These are phyloP conservation scores for Rhizomys pruinosus DNA, from an alignment of 2,113 vertebrate genomes.

Conservation along the genomic window DNA sequence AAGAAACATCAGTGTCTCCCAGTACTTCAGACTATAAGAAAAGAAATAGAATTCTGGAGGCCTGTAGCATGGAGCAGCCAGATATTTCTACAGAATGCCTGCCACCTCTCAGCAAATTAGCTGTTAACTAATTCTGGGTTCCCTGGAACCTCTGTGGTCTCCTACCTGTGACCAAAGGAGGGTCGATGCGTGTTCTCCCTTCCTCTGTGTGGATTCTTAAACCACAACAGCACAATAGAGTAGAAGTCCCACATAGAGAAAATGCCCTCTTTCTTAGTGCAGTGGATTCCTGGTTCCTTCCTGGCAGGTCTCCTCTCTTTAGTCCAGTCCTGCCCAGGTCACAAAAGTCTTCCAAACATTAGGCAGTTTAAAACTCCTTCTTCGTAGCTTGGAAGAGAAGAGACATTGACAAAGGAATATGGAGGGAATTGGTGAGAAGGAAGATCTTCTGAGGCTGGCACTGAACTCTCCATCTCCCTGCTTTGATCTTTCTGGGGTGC, in stretches of 20 bases:
- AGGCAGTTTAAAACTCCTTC: neutral
- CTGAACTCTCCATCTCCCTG: neutral
- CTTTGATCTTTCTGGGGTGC: neutral
- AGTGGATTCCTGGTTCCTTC: neutral
- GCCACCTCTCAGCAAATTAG: neutral
- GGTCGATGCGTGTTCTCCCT: neutral
- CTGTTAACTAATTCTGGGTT: neutral
- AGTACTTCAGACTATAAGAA: neutral
- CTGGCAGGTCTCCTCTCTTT: neutral
- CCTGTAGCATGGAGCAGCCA: neutral
- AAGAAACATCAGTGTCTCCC: conserved; percentile 5
- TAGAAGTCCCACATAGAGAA: neutral
- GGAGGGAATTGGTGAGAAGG: neutral
- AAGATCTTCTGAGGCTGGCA: neutral
- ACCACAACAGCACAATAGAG: neutral
- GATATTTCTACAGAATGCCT: neutral
- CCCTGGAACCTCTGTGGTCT: neutral
- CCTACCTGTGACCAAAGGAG: neutral
- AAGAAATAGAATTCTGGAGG: neutral
- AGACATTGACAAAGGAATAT: neutral
- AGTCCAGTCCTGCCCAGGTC: neutral
- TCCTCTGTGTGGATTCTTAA: neutral
- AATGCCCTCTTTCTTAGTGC: neutral
- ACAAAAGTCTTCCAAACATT: neutral
- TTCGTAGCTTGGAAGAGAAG: neutral